Evolutionary conservation across 2,888 invertebrate genomes (phyloP).

Genomic region (Mylabris sibirica): DNA sequence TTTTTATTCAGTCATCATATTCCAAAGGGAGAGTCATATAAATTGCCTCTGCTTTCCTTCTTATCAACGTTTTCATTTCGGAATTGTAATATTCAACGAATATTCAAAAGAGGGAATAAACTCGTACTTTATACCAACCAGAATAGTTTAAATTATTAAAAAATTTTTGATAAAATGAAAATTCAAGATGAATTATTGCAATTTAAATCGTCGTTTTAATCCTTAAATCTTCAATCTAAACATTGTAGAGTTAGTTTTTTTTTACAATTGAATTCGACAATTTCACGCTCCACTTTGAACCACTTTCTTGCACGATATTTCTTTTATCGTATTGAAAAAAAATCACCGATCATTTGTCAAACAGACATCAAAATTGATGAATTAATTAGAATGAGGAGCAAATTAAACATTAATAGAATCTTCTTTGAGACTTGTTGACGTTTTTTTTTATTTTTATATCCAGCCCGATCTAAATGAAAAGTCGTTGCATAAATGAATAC

Average conservation of each 20-base stretch:
- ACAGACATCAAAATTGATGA: conserved; percentile 21
- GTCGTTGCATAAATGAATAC: conserved; percentile 41
- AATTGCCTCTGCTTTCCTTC: neutral
- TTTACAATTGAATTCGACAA: conserved; percentile 42
- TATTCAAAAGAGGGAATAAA: neutral
- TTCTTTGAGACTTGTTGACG: conserved; percentile 5
- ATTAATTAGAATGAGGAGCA: conserved; percentile 28
- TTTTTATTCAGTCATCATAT: neutral
- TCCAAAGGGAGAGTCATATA: neutral
- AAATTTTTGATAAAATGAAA: conserved; percentile 1
- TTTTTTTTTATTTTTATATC: neutral
- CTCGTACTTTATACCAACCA: too few species aligned
- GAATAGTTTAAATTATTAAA: neutral
- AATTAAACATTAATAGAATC: conserved; percentile 14
- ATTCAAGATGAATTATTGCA: conserved; percentile 38
- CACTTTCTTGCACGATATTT: conserved; percentile 48
- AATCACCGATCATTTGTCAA: neutral
- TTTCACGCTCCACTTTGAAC: conserved; percentile 48
- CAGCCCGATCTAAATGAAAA: conserved; percentile 28
- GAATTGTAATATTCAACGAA: neutral
- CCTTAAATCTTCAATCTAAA: conserved; percentile 47
- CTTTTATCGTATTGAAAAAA: neutral
- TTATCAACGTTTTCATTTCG: neutral
- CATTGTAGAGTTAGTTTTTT: too few species aligned
- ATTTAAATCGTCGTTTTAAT: conserved; percentile 39